Evolutionary conservation across 2,797 vertebrate species (phyloP), one percentile per base, ranked within the genome.

Genomic region (Rhynchotus rufescens): DNA sequence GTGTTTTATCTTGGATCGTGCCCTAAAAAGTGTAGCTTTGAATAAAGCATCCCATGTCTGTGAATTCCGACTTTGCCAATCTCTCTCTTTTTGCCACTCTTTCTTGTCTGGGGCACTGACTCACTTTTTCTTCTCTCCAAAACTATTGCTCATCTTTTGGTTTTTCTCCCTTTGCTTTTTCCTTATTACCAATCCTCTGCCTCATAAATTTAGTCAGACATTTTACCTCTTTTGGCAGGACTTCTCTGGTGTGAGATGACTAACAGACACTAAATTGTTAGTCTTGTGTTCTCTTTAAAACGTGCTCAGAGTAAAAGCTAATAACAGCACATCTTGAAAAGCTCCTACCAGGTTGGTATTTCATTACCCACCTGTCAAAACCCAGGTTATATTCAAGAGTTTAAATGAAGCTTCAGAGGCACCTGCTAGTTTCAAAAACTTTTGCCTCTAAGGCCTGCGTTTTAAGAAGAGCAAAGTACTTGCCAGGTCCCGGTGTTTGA

Each of bases 201-300:
- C 76, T 92, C 78, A 74, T 86, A 87, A 94, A 89, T 91, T 90
- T 67, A 22, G 80, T 84, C 88, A 92, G 75, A 65, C 72, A 32
- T 77, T 91, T 93, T 78, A 89, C 91, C 68, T 96, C 34, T 83
- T 61, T 78, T 88, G 72, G 85, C 91, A 93, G 74, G 52, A 92
- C 78, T 34, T 88, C 92, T 93, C 80, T 59, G 38, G 75, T 68
- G 74, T 72, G 72, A 94, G 88, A 91, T 86, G 89, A 96, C 68
- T 95, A 95, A 92, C 93, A 95, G 95, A 92, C 89, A 94, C 86
- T 85, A 92, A 84, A 89, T 40, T 92, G 88, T 79, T 94, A 67
- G 87, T 84, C 65, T 91, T 34, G 22, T 23, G 47, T 71, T 91
- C 67, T 40, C 73, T 89, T 89, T 89, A 64, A 74, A 77, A 40